These are phyloP conservation scores for Eublepharis macularius DNA, from an alignment of 2,113 vertebrate species.

Conservation along the genomic window DNA sequence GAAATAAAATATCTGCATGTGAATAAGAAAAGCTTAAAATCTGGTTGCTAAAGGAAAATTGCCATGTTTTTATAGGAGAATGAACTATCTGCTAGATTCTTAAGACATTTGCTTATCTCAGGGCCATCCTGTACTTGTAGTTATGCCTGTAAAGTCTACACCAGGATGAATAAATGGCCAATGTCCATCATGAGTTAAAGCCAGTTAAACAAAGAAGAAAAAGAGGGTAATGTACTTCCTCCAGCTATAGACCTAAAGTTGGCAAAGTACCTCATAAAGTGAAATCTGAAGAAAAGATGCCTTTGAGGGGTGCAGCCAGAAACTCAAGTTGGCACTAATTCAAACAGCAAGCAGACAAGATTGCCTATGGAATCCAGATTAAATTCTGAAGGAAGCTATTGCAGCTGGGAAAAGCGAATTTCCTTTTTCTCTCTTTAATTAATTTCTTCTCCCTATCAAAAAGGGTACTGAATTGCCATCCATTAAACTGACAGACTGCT, in stretches of 20 bases:
- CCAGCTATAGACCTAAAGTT: background rate
- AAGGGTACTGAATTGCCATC: constrained; percentile 33
- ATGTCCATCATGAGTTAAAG: background rate
- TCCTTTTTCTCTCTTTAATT: constrained; percentile 41
- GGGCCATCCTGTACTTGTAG: background rate
- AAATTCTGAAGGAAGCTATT: background rate
- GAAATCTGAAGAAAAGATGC: background rate
- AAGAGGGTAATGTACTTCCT: background rate
- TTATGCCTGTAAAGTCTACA: background rate
- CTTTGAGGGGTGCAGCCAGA: background rate
- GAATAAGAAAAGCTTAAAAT: background rate
- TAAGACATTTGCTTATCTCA: background rate
- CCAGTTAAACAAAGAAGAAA: background rate
- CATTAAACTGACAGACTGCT: constrained; percentile 45
- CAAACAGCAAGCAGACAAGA: constrained; percentile 9
- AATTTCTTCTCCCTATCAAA: constrained; percentile 10
- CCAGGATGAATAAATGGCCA: background rate
- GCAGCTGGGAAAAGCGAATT: background rate
- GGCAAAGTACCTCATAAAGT: background rate
- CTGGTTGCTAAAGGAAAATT: background rate
- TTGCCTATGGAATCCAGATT: background rate
- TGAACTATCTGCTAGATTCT: background rate
- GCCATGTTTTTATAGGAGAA: background rate
- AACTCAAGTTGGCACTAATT: background rate
- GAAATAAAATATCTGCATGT: background rate